Conservation (phyloP, 1,140 invertebrate genomes). For the Theocolax elegans region DNA sequence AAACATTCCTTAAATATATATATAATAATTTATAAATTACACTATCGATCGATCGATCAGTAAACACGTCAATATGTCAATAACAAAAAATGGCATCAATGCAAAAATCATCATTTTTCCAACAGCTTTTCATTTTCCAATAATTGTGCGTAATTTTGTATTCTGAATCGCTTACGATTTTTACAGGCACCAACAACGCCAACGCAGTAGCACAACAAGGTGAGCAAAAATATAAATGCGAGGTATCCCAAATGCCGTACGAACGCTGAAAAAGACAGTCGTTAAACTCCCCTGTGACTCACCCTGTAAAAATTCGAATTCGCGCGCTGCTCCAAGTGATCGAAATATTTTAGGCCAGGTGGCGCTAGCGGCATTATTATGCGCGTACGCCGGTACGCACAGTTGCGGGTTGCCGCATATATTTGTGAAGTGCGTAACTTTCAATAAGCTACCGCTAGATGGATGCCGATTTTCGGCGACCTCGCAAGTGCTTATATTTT, state of each 20-base stretch:
- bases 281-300: conserved; percentile 11
- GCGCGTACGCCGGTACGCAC: conserved; percentile 12
- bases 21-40: no score
- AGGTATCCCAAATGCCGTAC: conserved; percentile 69
- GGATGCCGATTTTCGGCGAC: background rate
- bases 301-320: conserved; percentile 39
- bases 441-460: background rate
- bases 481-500: conserved; percentile 17
- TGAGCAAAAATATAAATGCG: conserved; percentile 68
- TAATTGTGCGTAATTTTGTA: conserved; percentile 30
- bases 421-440: background rate
- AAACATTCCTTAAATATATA: no score
- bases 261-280: conserved; percentile 59
- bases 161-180: conserved; percentile 46
- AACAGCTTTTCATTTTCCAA: background rate
- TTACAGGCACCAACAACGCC: conserved; percentile 66
- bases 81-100: no score
- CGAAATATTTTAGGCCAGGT: background rate
- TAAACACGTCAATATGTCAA: no score
- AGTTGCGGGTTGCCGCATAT: background rate
- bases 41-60: no score
- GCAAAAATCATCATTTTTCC: no score
- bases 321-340: background rate
- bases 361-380: background rate
- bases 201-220: conserved; percentile 68